These are phyloP conservation scores for Thaumatotibia leucotreta DNA, from an alignment of 1,140 invertebrate genomes.

Conservation along the genomic window DNA sequence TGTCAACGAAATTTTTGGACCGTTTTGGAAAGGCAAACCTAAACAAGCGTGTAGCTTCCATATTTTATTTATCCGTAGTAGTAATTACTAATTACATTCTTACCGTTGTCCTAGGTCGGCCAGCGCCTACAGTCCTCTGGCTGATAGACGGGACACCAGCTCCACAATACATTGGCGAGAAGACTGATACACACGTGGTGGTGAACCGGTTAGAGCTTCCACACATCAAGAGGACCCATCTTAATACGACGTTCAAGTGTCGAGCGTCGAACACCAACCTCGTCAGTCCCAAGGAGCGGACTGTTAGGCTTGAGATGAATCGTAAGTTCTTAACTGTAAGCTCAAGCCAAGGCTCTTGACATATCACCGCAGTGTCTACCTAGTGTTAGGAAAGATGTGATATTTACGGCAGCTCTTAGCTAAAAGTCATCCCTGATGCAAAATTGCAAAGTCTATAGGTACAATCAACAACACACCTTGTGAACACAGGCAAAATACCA, in stretches of 20 bases:
- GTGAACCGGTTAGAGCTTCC: slow-evolving; percentile 86
- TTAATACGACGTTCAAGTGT: slow-evolving; percentile 91
- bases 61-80: too few species aligned
- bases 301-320: slow-evolving; percentile 86
- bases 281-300: slow-evolving; percentile 86
- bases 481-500: too few species aligned
- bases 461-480: too few species aligned
- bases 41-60: too few species aligned
- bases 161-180: slow-evolving; percentile 76
- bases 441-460: too few species aligned
- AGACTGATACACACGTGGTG: slow-evolving; percentile 83
- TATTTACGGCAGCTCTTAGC: too few species aligned
- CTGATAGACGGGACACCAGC: slow-evolving; percentile 85
- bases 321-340: slow-evolving; percentile 78
- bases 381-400: too few species aligned
- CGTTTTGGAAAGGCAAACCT: too few species aligned
- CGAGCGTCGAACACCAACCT: slow-evolving; percentile 91
- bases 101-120: slow-evolving; percentile 81
- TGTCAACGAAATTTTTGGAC: too few species aligned
- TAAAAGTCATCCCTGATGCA: too few species aligned
- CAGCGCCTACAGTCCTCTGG: slow-evolving; percentile 87
- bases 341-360: too few species aligned
- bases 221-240: slow-evolving; percentile 83
- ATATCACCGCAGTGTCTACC: too few species aligned
- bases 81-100: background rate